phyloP scores from a whole-genome alignment of 2,888 invertebrate species.

The Vandiemenella viatica region DNA sequence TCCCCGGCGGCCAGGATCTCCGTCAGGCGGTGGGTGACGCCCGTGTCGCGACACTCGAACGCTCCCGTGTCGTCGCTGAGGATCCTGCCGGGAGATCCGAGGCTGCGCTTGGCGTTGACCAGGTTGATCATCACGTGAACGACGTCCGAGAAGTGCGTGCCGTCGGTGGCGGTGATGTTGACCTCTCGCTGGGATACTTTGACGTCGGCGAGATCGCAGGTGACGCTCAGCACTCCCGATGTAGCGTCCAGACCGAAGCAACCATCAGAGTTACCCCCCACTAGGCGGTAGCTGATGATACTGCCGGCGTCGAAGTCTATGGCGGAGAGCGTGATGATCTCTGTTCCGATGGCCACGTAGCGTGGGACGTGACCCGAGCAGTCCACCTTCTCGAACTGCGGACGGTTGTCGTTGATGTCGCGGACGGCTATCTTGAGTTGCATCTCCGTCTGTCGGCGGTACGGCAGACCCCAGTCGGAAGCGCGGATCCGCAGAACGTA shows the following conservation, averaged over 20 bases:
- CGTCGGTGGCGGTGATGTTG: slow-evolving; percentile 84
- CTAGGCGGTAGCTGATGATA: slow-evolving; percentile 73
- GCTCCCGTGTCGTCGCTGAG: slow-evolving; percentile 39
- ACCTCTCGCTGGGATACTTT: slow-evolving; percentile 50
- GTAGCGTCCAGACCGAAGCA: slow-evolving; percentile 73
- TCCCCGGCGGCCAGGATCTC: slow-evolving; percentile 69
- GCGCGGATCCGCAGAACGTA: slow-evolving; percentile 79
- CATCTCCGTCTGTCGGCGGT: slow-evolving; percentile 80
- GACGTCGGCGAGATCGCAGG: slow-evolving; percentile 66
- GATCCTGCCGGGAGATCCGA: slow-evolving; percentile 24
- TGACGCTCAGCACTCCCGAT: slow-evolving; percentile 65
- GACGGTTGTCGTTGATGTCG: slow-evolving; percentile 86
- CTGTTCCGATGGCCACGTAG: slow-evolving; percentile 57
- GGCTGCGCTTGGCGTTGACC: slow-evolving; percentile 47
- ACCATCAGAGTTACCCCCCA: slow-evolving; percentile 77
- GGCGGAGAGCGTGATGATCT: slow-evolving; percentile 76
- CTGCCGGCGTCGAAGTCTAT: slow-evolving; percentile 87
- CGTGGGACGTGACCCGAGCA: slow-evolving; percentile 72
- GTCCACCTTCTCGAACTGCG: slow-evolving; percentile 74
- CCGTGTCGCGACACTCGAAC: slow-evolving; percentile 74
- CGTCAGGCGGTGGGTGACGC: slow-evolving; percentile 62
- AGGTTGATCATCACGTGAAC: slow-evolving; percentile 60
- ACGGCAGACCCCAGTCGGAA: slow-evolving; percentile 90
- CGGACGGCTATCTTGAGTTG: slow-evolving; percentile 61
- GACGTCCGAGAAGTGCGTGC: slow-evolving; percentile 80